Percentiles rank a stretch among this genome's conserved stretches.
Evolutionary conservation across 1,140 invertebrate genomes (phyloP).

Genomic region (Leptinotarsa undecemlineata): DNA sequence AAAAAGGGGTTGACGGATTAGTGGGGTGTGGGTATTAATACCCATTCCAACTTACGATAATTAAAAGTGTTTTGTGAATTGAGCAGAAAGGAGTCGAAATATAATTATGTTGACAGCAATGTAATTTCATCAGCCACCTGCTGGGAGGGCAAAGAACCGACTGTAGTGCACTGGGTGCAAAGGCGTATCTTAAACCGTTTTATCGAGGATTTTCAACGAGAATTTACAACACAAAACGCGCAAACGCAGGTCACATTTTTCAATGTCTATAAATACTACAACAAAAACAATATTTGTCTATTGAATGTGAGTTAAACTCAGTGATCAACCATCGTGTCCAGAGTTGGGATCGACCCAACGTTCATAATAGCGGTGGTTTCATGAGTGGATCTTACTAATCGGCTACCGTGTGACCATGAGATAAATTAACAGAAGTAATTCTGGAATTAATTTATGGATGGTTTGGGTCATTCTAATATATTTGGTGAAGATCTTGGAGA

Average conservation of each 20-base stretch:
- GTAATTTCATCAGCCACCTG: slow-evolving; percentile 46
- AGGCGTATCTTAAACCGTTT: background rate
- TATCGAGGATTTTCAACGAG: background rate
- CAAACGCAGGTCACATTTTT: background rate
- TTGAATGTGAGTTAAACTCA: no score
- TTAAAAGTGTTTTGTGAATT: slow-evolving; percentile 45
- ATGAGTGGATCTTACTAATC: no score
- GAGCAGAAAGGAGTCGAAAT: slow-evolving; percentile 40
- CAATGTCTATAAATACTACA: background rate
- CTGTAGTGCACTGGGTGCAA: background rate
- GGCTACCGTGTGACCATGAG: no score
- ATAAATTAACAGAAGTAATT: no score
- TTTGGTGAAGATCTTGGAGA: no score
- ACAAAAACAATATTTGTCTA: no score
- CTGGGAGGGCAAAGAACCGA: slow-evolving; percentile 30
- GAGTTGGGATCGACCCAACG: no score
- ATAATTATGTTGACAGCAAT: slow-evolving; percentile 45
- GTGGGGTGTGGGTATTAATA: slow-evolving; percentile 39
- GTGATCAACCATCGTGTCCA: no score
- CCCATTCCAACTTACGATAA: slow-evolving; percentile 40
- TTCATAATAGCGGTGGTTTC: no score
- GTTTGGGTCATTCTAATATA: no score
- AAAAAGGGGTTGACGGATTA: slow-evolving; percentile 24
- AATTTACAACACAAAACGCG: no score
- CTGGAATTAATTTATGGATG: no score